phyloP scores from a whole-genome alignment of 2,888 invertebrate species.

The Cephus sareptanus region DNA sequence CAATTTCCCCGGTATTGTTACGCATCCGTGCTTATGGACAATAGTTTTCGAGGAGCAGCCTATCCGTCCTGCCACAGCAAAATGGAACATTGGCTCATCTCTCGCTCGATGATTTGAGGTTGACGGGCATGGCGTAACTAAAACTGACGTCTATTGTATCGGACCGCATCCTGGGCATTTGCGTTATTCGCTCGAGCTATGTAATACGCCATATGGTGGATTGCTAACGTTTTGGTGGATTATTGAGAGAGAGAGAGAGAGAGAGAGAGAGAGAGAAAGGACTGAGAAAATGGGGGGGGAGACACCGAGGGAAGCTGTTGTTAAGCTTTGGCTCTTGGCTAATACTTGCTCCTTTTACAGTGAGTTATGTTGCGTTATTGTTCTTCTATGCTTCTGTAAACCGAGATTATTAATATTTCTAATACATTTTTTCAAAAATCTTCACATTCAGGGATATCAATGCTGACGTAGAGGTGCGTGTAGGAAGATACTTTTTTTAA shows the following conservation, averaged over 20 bases:
- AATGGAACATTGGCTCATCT: slow-evolving; percentile 43
- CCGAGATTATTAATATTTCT: no score
- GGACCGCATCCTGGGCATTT: slow-evolving; percentile 39
- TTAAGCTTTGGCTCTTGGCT: no score
- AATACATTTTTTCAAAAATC: no score
- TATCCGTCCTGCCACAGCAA: slow-evolving; percentile 21
- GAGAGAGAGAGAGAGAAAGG: not conserved
- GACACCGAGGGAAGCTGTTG: no score
- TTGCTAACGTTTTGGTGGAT: slow-evolving; percentile 42
- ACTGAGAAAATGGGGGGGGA: not conserved
- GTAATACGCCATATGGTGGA: slow-evolving; percentile 38
- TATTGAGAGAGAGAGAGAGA: slow-evolving; percentile 27
- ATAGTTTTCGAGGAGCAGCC: slow-evolving; percentile 17
- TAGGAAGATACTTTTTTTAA: no score
- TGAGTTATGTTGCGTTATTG: no score
- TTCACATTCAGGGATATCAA: no score
- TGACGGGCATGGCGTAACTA: slow-evolving; percentile 59
- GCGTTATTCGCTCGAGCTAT: slow-evolving; percentile 19
- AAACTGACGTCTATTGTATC: slow-evolving; percentile 60
- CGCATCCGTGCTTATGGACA: slow-evolving; percentile 23
- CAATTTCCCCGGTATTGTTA: slow-evolving; percentile 23
- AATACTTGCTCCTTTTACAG: no score
- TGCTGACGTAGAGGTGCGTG: no score
- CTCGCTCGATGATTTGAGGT: slow-evolving; percentile 48
- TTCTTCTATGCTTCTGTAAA: no score